Conservation (phyloP, 2,888 invertebrate genomes). For the Anodontia alba region DNA sequence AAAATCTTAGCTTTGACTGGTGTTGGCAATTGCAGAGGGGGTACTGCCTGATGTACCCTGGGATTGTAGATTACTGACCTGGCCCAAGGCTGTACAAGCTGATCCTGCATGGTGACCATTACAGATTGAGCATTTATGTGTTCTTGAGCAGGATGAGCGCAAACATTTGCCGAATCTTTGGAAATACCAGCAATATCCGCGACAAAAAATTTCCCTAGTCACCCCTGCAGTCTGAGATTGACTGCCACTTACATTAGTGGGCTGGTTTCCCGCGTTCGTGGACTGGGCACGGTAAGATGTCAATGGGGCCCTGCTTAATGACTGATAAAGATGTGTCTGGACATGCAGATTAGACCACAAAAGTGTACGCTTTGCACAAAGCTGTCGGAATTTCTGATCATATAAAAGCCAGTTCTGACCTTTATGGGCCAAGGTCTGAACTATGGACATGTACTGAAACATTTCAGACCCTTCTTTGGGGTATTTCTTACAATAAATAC, state of each 20-base stretch:
- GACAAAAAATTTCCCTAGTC: background rate
- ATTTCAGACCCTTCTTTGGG: background rate
- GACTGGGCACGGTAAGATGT: background rate
- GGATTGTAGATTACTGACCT: background rate
- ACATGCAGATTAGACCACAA: constrained; percentile 26
- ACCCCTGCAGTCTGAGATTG: background rate
- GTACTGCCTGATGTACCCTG: background rate
- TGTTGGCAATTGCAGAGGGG: background rate
- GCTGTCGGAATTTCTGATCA: constrained; percentile 13
- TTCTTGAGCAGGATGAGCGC: background rate
- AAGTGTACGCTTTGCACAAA: background rate
- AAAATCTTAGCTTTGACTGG: constrained; percentile 26
- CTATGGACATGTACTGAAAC: constrained; percentile 19
- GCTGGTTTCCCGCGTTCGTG: background rate
- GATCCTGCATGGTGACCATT: background rate
- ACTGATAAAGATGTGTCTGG: background rate
- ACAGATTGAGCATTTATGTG: background rate
- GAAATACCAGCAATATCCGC: constrained; percentile 29
- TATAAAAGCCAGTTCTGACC: background rate
- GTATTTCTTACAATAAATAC: background rate
- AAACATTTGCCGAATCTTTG: constrained; percentile 1
- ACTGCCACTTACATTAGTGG: background rate
- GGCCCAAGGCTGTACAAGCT: background rate
- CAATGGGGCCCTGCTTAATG: background rate
- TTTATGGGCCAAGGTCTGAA: constrained; percentile 15